A percentile compares a stretch with the other conserved stretches of the same genome.
Conservation (phyloP, 2,113 vertebrate genomes). For the Hippopotamus amphibius region DNA sequence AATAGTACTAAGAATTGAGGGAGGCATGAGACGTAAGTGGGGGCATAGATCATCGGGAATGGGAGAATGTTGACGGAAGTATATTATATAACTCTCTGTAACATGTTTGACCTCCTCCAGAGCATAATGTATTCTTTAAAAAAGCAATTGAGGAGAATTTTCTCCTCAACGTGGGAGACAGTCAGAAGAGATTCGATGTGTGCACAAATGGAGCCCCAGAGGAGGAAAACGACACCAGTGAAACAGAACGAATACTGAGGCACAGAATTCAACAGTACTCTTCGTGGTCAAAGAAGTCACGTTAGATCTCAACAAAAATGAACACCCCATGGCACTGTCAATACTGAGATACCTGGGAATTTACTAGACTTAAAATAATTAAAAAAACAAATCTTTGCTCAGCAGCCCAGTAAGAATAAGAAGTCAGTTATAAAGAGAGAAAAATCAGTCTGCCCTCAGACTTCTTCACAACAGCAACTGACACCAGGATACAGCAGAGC, state of each 20-base stretch:
- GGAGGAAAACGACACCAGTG: neutral
- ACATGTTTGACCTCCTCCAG: neutral
- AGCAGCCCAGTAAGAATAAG: neutral
- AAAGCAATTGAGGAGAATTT: neutral
- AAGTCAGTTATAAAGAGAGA: neutral
- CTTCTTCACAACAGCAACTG: neutral
- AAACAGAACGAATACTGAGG: neutral
- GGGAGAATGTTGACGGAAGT: neutral
- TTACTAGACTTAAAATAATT: neutral
- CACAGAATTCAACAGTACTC: neutral
- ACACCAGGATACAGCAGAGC: neutral
- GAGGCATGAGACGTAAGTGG: neutral
- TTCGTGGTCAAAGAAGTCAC: neutral
- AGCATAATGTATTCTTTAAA: neutral
- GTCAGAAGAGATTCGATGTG: neutral
- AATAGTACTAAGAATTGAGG: neutral
- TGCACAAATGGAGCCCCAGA: no score
- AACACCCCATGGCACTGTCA: neutral
- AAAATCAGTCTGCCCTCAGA: neutral
- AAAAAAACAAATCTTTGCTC: neutral
- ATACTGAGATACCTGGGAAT: neutral
- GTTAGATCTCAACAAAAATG: neutral
- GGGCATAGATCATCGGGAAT: neutral
- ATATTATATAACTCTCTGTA: neutral
- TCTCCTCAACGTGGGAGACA: neutral